Base-by-base conservation (phyloP, 2,113 vertebrate genomes). In the Cathartes aura region DNA sequence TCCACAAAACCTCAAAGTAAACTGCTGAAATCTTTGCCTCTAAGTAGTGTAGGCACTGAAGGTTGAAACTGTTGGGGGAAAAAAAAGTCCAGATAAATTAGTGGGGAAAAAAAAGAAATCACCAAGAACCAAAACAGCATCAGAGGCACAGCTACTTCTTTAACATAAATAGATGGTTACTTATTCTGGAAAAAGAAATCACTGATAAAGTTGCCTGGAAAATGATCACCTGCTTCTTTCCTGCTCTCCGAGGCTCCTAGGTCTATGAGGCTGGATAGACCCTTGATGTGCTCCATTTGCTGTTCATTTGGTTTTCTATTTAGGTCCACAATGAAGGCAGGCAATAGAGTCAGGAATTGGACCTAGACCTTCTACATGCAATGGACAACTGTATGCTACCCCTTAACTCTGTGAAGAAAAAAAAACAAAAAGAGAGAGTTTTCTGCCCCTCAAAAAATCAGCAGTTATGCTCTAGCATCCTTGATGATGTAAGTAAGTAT, bases 301-400 rank as follows among this genome's bases (percentile, higher is more conserved):
- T 40, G 14, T 15, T 47, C 30, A 8, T 40, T 83, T 55, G 3
- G 5, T 17, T 66, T 71, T 62, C 9, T 9, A 53, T 45, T 63
- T 48, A 60, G 17, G 53, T n/a, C 15, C 17, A 16, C 13, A 78
- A 1, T 12, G 34, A 88, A 60, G 78, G 48, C 4, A 30, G 3
- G 22, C 2, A 3, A 27, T 4, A 42, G 14, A 8, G 4, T 11
- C 68, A 27, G 16, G 14, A 76, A n/a, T 1, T 36, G 30, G 23
- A 55, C 10, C 5, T 15, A 55, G 29, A 20, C 3, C 6, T 53
- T 66, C 32, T 17, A 47, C 3, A 6, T 26, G 11, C 27, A 71
- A 43, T 8, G 71, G 40, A 30, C 2, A 68, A 3, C 4, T 43
- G 7, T 27, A 12, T 32, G 36, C 5, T 66, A 20, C 6, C 2